Evolutionary conservation across 2,888 invertebrate genomes (phyloP), one percentile per base, ranked within the genome.

Genomic region (Laspeyria flexula): DNA sequence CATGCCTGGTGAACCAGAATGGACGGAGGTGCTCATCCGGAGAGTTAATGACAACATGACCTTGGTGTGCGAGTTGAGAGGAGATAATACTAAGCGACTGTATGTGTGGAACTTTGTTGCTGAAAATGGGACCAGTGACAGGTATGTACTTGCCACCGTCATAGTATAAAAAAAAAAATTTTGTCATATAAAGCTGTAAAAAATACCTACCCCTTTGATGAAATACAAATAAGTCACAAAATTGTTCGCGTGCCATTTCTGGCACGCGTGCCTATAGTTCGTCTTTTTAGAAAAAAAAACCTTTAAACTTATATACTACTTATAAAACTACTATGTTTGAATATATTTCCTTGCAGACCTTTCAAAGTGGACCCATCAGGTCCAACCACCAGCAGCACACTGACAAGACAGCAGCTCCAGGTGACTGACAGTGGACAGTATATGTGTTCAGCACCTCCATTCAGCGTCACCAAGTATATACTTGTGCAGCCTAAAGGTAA

Each of bases 391-490:
- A 68, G 63, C 56, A 87, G 87, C 46, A 68, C 55, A 1, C 71
- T 89, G 11, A 57, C 57, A n/a, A 75, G 73, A n/a, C 10, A 31
- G 0, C 65, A 70, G 9, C 71, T 91, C 1, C 76, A 75, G 25
- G 42, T 68, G 5, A 34, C 74, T 0, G 91, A 91, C 73, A 86
- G 85, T 31, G 91, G 91, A 0, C 85, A 84, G 45, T 91, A 90
- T 65, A 79, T 91, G 73, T 92, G 92, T 55, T 88, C 90, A 0
- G 81, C 84, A 0, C 89, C 90, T 0, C 90, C 90, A 0, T 87
- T 81, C 77, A 90, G 90, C 38, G 79, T 79, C 55, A 84, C 81
- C 60, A 91, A 91, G 67, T 89, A 84, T 23, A 77, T 92, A 12
- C 65, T 90, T 1, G 90, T 92, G 47, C 91, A 92, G 65, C 65